A percentile compares a stretch with the other conserved stretches of the same genome.
Conservation (phyloP, 2,888 invertebrate species). For the Elgonia sp. region DNA sequence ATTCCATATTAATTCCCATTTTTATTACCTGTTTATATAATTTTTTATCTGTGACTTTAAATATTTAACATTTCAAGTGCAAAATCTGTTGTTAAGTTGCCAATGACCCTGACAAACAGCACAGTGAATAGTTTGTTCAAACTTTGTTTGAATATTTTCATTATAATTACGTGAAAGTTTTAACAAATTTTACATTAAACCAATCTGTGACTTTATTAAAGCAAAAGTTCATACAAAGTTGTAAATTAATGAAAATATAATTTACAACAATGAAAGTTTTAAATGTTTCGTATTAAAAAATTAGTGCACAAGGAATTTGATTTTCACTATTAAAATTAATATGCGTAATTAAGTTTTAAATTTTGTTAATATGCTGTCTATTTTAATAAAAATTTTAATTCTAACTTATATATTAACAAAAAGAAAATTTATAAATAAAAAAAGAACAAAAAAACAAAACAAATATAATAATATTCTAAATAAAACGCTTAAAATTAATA, state of each 20-base stretch:
- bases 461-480: too few relatives aligned
- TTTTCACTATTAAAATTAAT: constrained; percentile 7
- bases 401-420: too few relatives aligned
- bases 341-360: too few relatives aligned
- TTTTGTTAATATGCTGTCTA: too few relatives aligned
- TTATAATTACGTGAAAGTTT: constrained; percentile 32
- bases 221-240: constrained; percentile 12
- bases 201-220: constrained; percentile 9
- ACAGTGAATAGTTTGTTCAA: constrained; percentile 19
- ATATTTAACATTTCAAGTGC: too few relatives aligned
- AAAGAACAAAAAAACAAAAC: too few relatives aligned
- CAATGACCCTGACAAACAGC: constrained; percentile 31
- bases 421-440: too few relatives aligned
- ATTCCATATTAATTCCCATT: too few relatives aligned
- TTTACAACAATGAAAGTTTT: constrained; percentile 10
- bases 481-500: too few relatives aligned
- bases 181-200: constrained; percentile 27
- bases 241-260: constrained; percentile 26
- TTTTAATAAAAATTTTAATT: too few relatives aligned
- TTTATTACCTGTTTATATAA: too few relatives aligned
- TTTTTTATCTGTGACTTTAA: too few relatives aligned
- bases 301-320: constrained; percentile 8
- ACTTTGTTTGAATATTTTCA: constrained; percentile 31
- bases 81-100: background rate
- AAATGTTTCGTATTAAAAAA: constrained; percentile 17